phyloP scores from a whole-genome alignment of 2,888 invertebrate species.

The Xestoiulus laeticollis region DNA sequence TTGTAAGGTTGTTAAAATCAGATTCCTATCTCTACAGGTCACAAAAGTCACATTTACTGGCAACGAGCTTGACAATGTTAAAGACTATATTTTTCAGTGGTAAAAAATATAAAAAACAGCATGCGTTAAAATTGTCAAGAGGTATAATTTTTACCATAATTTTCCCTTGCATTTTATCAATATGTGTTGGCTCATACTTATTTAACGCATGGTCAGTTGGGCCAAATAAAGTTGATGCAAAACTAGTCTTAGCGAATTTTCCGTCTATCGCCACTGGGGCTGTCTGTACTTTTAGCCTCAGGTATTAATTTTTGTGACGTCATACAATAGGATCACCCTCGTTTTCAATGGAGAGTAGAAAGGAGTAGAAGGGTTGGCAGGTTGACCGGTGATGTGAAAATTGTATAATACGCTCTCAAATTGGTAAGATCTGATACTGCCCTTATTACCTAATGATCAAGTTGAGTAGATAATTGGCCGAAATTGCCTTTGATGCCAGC shows the following conservation, averaged over 20 bases:
- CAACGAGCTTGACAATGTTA: too few species aligned
- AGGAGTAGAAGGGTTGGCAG: not conserved
- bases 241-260: not conserved
- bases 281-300: not conserved
- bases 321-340: not conserved
- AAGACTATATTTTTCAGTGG: too few species aligned
- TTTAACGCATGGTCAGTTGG: not conserved
- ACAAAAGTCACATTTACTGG: too few species aligned
- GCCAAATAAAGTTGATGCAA: not conserved
- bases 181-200: not conserved
- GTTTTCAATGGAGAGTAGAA: not conserved
- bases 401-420: not conserved
- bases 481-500: not conserved
- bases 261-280: not conserved
- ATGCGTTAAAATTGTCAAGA: too few species aligned
- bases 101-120: too few species aligned
- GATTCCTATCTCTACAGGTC: too few species aligned
- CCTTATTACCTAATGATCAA: slow-evolving; percentile 21
- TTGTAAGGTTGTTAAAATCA: too few species aligned
- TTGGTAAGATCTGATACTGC: slow-evolving; percentile 3
- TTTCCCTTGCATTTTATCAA: too few species aligned
- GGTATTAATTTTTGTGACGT: not conserved
- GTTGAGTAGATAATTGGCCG: not conserved
- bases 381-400: not conserved
- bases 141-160: too few species aligned